Evolutionary conservation across 2,113 vertebrate species (phyloP).

Genomic region (Forbesichthys agassizii): DNA sequence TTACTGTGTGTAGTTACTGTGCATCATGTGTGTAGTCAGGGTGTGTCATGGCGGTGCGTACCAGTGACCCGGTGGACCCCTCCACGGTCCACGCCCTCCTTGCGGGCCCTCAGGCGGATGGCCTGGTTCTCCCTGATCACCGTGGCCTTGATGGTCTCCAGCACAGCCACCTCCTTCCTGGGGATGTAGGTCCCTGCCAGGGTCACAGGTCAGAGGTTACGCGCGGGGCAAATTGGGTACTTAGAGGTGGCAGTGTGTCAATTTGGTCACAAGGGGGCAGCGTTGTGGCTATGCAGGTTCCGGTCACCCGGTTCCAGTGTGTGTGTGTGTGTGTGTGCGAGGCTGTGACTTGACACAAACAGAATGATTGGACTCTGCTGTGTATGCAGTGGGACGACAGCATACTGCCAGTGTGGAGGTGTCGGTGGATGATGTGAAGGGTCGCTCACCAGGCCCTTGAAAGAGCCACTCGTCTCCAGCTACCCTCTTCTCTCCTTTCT

Average conservation of each 20-base stretch:
- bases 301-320: too few species aligned
- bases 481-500: slow-evolving; percentile 69
- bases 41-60: slow-evolving; percentile 23
- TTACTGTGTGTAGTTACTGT: too few species aligned
- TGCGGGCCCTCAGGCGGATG: slow-evolving; percentile 85
- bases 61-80: slow-evolving; percentile 82
- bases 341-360: too few species aligned
- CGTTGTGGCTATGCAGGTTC: too few species aligned
- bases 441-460: slow-evolving; percentile 82
- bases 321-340: too few species aligned
- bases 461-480: slow-evolving; percentile 93
- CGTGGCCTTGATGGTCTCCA: slow-evolving; percentile 85
- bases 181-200: slow-evolving; percentile 87
- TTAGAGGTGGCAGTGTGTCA: too few species aligned
- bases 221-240: background rate
- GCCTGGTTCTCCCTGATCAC: slow-evolving; percentile 88
- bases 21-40: background rate
- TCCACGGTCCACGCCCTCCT: slow-evolving; percentile 81
- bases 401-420: too few species aligned
- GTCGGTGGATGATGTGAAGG: background rate
- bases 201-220: background rate
- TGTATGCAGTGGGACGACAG: too few species aligned
- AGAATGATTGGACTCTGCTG: too few species aligned
- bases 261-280: too few species aligned
- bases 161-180: slow-evolving; percentile 84